Evolutionary conservation across 2,113 vertebrate species (phyloP), one percentile per base, ranked within the genome.

Genomic region (Macheiramphus alcinus): DNA sequence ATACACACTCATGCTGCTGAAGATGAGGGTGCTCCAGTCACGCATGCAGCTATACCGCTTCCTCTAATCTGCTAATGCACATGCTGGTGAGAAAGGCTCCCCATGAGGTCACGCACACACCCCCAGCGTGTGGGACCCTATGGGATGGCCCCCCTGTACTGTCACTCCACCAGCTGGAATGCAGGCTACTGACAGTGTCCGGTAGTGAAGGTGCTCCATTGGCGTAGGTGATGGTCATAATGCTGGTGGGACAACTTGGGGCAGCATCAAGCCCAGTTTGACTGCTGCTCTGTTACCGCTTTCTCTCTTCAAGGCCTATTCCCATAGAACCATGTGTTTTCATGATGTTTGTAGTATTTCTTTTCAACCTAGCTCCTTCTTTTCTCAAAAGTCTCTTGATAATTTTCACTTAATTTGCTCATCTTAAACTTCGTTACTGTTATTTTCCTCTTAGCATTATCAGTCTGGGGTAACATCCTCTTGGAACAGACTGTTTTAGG

Each of bases 101-200:
- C 15, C 0, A 9, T 0, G 1, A 42, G 25, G 16, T 23, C 55
- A 68, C 4, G 0, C 2, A 10, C 32, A 40, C 21, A 7, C 9
- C 1, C 13, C 9, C 70, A 38, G 16, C 36, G 32, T 15, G 10
- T 16, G 15, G 16, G 47, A 40, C 25, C 31, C 29, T 16, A 27
- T 0, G 2, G 26, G 18, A 26, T 48, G 47, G 2, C n/a, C 3
- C 7, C 2, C 32, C 10, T 2, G 9, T 9, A 47, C 34, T 66
- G 31, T 13, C 29, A 36, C 58, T 34, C 19, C 22, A 40, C 12
- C 26, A 59, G 29, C 36, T 47, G 40, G 38, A 40, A 36, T 2
- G 22, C 29, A 29, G 34, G 70, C 27, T 67, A 16, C 29, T 31
- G 16, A 16, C n/a, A 27, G 36, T 7, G 11, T 4, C 34, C 3